Evolutionary conservation across 2,797 vertebrate species (phyloP).

Genomic region (Ibycter americanus): DNA sequence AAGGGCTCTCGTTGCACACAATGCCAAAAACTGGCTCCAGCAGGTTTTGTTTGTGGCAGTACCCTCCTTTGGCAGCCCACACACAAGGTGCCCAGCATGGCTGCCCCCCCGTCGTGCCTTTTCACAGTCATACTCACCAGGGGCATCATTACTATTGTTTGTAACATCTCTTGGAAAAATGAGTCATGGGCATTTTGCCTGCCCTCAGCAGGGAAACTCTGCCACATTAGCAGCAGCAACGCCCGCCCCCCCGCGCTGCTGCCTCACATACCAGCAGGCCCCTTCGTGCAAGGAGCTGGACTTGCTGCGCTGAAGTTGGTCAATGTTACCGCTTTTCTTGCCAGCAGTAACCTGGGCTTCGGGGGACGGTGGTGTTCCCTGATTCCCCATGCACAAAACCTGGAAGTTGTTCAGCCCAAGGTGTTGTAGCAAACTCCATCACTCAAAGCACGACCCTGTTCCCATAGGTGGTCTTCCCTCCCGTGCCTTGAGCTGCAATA

Average conservation of each 20-base stretch:
- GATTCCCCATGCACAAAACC: rapidly evolving
- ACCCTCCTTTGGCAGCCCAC: slow-evolving; percentile 29
- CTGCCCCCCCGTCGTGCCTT: neutral
- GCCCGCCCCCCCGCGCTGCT: neutral
- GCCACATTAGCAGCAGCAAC: neutral
- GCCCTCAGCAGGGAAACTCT: slow-evolving; percentile 9
- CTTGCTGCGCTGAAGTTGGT: neutral
- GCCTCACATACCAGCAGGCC: neutral
- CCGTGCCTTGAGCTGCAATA: neutral
- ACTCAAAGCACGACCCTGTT: rapidly evolving
- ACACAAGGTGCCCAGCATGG: slow-evolving; percentile 44
- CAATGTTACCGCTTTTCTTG: neutral
- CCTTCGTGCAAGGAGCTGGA: neutral
- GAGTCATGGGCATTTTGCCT: slow-evolving; percentile 30
- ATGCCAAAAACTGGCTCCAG: neutral
- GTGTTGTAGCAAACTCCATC: rapidly evolving
- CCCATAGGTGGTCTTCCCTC: neutral
- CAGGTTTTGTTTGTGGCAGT: neutral
- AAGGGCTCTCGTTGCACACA: neutral
- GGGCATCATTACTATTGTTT: slow-evolving; percentile 29
- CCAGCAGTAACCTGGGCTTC: neutral
- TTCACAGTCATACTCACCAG: slow-evolving; percentile 32
- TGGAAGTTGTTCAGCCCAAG: neutral
- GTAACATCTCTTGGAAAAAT: slow-evolving; percentile 34
- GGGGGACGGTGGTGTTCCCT: rapidly evolving